Conservation (phyloP, 1,140 invertebrate species). For the Diorhabda sublineata region DNA sequence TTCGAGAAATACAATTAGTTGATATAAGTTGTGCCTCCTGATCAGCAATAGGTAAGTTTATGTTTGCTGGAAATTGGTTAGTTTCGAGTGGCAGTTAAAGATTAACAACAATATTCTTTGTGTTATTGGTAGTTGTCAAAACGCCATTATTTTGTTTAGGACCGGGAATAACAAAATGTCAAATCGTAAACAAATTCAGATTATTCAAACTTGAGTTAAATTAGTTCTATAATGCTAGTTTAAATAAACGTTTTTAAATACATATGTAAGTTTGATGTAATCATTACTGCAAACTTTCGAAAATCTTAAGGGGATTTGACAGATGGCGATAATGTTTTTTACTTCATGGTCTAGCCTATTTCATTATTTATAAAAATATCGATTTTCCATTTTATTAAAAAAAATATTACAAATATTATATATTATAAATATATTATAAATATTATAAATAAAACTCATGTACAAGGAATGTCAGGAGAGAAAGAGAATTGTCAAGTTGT, state of each 20-base stretch:
- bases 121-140: conserved; percentile 41
- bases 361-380: not conserved
- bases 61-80: conserved; percentile 16
- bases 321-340: not conserved
- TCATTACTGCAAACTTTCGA: no score
- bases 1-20: conserved; percentile 40
- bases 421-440: no score
- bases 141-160: conserved; percentile 43
- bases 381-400: not conserved
- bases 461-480: no score
- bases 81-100: conserved; percentile 13
- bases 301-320: not conserved
- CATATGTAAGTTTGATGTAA: no score
- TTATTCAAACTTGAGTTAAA: not conserved
- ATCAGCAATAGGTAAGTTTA: conserved; percentile 37
- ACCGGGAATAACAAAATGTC: conserved; percentile 45
- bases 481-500: no score
- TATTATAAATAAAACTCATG: no score
- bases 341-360: not conserved
- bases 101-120: conserved; percentile 38
- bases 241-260: no score
- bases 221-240: no score
- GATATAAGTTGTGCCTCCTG: conserved; percentile 29
- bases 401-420: no score
- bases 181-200: conserved; percentile 40